Evolutionary conservation across 2,797 vertebrate genomes (phyloP).

Genomic region (Arremon aurantiirostris): DNA sequence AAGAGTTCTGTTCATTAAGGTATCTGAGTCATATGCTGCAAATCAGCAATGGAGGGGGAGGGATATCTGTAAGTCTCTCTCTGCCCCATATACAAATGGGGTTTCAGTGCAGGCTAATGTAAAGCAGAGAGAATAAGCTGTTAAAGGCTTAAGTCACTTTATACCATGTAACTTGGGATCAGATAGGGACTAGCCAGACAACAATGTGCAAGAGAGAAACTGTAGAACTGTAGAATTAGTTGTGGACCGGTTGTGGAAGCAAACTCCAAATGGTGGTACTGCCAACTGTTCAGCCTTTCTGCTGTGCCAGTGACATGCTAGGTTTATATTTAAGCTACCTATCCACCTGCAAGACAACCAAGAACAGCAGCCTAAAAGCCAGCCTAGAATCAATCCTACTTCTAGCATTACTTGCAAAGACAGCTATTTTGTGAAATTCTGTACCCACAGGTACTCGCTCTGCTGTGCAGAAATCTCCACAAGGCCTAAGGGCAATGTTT

Average conservation of each 20-base stretch:
- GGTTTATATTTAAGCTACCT: neutral
- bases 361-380: neutral
- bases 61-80: neutral
- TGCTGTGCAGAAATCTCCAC: neutral
- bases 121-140: neutral
- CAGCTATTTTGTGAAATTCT: neutral
- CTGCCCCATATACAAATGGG: neutral
- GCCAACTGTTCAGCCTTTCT: neutral
- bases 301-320: accelerated
- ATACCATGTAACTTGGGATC: neutral
- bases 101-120: neutral
- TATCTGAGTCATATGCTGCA: neutral
- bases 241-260: neutral
- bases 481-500: neutral
- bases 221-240: neutral
- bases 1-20: neutral
- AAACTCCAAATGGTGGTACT: neutral
- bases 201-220: neutral
- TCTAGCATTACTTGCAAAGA: neutral
- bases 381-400: neutral
- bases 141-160: neutral
- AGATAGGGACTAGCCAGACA: neutral
- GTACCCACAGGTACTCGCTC: neutral
- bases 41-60: accelerated
- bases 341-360: neutral